phyloP scores from a whole-genome alignment of 2,888 invertebrate genomes.

The Cataglyphis livida region DNA sequence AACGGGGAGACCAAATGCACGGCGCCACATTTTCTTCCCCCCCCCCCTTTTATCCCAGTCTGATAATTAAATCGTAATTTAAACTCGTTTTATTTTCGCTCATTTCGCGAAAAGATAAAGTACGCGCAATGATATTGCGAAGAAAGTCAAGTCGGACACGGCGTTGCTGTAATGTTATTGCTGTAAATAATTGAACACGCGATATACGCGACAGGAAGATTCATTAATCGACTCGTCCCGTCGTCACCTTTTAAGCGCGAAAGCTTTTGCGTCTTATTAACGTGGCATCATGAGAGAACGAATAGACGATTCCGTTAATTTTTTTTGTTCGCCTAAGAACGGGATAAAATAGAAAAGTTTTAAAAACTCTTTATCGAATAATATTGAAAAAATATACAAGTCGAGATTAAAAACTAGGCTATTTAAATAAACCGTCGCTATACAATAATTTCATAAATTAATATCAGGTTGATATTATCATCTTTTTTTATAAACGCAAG shows the following conservation, averaged over 20 bases:
- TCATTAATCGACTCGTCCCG: conserved; percentile 70
- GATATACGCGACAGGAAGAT: conserved; percentile 57
- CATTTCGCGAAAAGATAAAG: background rate
- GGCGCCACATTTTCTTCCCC: conserved; percentile 30
- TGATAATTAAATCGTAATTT: conserved; percentile 46
- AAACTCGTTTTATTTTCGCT: conserved; percentile 4
- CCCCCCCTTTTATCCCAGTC: conserved; percentile 9
- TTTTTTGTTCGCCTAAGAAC: background rate
- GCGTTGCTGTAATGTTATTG: conserved; percentile 50
- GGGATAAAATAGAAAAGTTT: background rate
- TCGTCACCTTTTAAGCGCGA: conserved; percentile 69
- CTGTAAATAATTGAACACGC: conserved; percentile 60
- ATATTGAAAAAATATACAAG: background rate
- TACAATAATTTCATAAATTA: conserved; percentile 15
- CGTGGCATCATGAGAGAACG: conserved; percentile 60
- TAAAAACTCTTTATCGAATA: background rate
- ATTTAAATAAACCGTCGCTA: background rate
- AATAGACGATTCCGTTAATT: background rate
- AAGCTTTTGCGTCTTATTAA: conserved; percentile 73
- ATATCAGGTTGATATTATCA: background rate
- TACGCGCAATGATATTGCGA: conserved; percentile 16
- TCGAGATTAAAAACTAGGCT: background rate
- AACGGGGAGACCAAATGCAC: conserved; percentile 26
- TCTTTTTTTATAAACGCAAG: background rate
- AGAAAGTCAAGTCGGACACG: background rate